Percentiles rank a stretch among this genome's conserved stretches.
phyloP scores from a whole-genome alignment of 1,140 invertebrate species.

The Helicoverpa armigera region DNA sequence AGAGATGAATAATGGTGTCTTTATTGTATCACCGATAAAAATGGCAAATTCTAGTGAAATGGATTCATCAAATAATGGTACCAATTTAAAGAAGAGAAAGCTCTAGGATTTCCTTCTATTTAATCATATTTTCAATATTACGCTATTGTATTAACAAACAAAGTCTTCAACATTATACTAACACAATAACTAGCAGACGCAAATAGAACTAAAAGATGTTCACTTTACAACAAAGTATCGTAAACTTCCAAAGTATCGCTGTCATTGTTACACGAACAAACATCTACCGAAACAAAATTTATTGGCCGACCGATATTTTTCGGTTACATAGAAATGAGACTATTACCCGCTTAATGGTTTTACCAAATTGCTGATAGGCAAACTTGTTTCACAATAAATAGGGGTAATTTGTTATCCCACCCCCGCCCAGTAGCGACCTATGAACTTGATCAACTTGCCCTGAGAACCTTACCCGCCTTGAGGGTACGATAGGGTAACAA shows the following conservation, averaged over 20 bases:
- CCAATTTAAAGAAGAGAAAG: too few species aligned
- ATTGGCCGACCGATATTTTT: conserved; percentile 44
- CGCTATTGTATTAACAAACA: too few species aligned
- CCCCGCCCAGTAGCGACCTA: conserved; percentile 40
- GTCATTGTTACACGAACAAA: background rate
- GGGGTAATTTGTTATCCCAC: conserved; percentile 68
- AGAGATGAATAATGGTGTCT: too few species aligned
- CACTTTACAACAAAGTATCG: background rate
- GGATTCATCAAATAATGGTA: too few species aligned
- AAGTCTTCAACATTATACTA: too few species aligned
- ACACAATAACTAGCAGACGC: background rate
- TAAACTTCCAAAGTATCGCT: background rate
- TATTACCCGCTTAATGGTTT: conserved; percentile 69
- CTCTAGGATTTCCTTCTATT: too few species aligned
- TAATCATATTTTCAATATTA: too few species aligned
- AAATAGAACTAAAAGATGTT: background rate
- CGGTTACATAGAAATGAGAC: conserved; percentile 51
- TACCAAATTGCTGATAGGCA: conserved; percentile 73
- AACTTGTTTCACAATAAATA: conserved; percentile 74
- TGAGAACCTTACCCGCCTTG: conserved; percentile 33
- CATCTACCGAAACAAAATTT: conserved; percentile 12
- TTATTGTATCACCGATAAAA: too few species aligned
- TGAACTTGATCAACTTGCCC: conserved; percentile 50
- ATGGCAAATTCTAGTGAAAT: too few species aligned
- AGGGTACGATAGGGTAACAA: background rate